Evolutionary conservation across 1,140 invertebrate species (phyloP).

Genomic region (Aphelenchoides fujianensis): DNA sequence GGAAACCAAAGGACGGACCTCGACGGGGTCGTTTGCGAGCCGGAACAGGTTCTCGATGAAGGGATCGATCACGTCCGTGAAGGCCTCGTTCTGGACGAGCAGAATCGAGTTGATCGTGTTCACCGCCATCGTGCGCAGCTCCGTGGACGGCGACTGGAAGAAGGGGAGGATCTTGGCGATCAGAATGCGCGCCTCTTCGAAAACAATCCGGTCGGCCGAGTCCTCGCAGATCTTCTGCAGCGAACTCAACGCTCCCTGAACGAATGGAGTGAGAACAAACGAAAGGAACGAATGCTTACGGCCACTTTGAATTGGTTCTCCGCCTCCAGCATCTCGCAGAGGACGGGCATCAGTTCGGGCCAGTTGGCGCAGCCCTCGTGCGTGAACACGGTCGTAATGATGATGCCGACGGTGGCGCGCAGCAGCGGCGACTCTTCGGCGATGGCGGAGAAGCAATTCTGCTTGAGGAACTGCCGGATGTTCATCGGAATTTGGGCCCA

Average conservation of each 20-base stretch:
- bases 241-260: slow-evolving; percentile 88
- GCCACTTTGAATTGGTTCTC: slow-evolving; percentile 77
- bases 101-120: slow-evolving; percentile 60
- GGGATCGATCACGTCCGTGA: slow-evolving; percentile 53
- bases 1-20: slow-evolving; percentile 69
- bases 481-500: slow-evolving; percentile 84
- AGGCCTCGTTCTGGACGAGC: slow-evolving; percentile 55
- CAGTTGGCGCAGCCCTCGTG: slow-evolving; percentile 88
- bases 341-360: slow-evolving; percentile 86
- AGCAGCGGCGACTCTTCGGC: slow-evolving; percentile 90
- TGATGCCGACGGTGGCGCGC: slow-evolving; percentile 91
- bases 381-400: slow-evolving; percentile 86
- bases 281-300: not conserved
- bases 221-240: slow-evolving; percentile 99
- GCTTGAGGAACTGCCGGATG: slow-evolving; percentile 71
- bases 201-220: slow-evolving; percentile 85
- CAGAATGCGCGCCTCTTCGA: slow-evolving; percentile 87
- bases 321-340: slow-evolving; percentile 91
- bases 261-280: slow-evolving; percentile 35
- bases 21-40: slow-evolving; percentile 70
- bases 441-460: slow-evolving; percentile 88
- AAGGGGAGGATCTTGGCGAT: slow-evolving; percentile 98
- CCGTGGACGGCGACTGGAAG: slow-evolving; percentile 86
- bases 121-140: slow-evolving; percentile 70
- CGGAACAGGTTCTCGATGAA: slow-evolving; percentile 69